A percentile compares a stretch with the other conserved stretches of the same genome.
Conservation (phyloP, 2,113 vertebrate species). For the Festucalex cinctus region DNA sequence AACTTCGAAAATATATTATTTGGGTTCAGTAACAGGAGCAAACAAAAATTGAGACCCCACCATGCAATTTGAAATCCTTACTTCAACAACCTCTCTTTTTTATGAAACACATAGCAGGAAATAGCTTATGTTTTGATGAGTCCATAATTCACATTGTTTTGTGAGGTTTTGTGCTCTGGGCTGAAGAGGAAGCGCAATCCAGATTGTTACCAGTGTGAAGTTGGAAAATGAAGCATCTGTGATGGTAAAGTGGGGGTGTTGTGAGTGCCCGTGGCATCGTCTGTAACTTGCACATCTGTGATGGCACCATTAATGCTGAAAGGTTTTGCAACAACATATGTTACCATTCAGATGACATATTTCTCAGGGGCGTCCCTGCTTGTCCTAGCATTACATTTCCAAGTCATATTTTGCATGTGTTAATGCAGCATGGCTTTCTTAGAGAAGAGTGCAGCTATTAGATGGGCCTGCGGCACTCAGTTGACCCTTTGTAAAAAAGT, state of each 20-base stretch:
- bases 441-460: neutral
- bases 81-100: neutral
- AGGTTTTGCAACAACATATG: slow-evolving; percentile 7
- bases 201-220: neutral
- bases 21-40: too few species aligned
- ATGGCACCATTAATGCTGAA: slow-evolving; percentile 7
- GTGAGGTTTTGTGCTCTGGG: neutral
- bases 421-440: neutral
- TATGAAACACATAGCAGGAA: neutral
- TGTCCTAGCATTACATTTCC: neutral
- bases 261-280: neutral
- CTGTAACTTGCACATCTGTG: slow-evolving; percentile 2
- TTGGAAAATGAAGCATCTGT: neutral
- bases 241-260: slow-evolving; percentile 1
- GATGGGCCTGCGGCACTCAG: neutral
- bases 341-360: slow-evolving; percentile 1
- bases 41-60: neutral
- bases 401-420: neutral
- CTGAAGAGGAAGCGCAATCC: neutral
- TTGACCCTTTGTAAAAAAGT: neutral
- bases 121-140: neutral
- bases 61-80: neutral
- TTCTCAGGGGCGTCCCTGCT: neutral
- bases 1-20: too few species aligned
- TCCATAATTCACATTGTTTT: slow-evolving; percentile 1